Conservation (phyloP, 2,113 vertebrate genomes). For the Redunca redunca region DNA sequence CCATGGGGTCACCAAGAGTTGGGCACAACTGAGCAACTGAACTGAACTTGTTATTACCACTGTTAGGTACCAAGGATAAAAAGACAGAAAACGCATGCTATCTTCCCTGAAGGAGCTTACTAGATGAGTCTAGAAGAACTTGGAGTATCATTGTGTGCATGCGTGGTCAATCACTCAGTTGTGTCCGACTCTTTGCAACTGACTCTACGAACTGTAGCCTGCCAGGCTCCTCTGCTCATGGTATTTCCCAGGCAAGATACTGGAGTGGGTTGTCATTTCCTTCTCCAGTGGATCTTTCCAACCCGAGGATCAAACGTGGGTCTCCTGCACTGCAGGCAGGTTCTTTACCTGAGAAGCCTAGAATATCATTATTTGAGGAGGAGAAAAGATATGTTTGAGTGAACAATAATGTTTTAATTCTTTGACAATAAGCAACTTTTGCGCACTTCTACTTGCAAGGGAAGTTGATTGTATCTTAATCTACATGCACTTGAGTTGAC, state of each 20-base stretch:
- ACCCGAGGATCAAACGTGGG: not conserved
- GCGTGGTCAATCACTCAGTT: fast-evolving
- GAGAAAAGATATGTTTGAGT: not conserved
- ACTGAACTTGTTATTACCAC: not conserved
- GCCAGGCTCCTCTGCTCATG: not conserved
- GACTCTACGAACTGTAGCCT: not conserved
- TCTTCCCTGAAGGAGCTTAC: not conserved
- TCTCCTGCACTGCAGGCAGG: not conserved
- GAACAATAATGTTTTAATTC: not conserved
- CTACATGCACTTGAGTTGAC: not conserved
- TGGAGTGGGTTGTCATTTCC: not conserved
- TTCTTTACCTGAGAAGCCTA: not conserved
- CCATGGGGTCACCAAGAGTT: not conserved
- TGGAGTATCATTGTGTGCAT: not conserved
- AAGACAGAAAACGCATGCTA: not conserved
- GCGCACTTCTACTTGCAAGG: not conserved
- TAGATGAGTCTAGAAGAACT: not conserved
- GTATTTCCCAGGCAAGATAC: not conserved
- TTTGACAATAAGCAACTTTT: not conserved
- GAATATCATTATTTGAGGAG: not conserved
- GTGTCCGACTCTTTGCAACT: fast-evolving
- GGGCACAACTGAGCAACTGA: fast-evolving
- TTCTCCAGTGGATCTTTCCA: not conserved
- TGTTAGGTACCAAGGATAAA: not conserved
- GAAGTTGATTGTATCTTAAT: not conserved